Conservation (phyloP, 2,888 invertebrate genomes). For the Diarsia mendica region DNA sequence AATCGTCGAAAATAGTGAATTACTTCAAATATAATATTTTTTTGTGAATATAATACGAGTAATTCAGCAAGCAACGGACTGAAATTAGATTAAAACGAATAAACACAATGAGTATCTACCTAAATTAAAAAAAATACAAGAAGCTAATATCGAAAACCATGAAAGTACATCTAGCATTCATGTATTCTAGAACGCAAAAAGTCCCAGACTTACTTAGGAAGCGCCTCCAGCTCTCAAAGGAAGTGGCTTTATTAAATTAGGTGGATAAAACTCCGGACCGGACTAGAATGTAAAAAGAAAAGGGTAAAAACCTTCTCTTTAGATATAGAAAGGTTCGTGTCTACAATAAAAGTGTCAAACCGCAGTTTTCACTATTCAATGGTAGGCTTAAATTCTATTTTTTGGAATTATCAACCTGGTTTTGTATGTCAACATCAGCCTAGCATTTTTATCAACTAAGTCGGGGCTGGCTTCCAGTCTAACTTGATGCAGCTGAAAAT, state of each 20-base stretch:
- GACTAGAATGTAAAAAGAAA: background rate
- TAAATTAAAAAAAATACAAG: background rate
- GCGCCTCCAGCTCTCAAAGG: conserved; percentile 25
- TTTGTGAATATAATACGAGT: too few relatives aligned
- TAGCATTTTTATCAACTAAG: too few relatives aligned
- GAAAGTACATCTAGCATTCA: conserved; percentile 18
- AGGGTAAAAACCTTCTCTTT: background rate
- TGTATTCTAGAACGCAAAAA: conserved; percentile 32
- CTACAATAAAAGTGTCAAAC: background rate
- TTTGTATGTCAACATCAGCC: too few relatives aligned
- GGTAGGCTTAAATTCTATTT: background rate
- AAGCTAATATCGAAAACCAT: background rate
- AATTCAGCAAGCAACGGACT: background rate
- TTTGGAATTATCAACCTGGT: too few relatives aligned
- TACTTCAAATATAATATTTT: background rate
- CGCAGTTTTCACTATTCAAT: background rate
- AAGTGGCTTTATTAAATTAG: conserved; percentile 33
- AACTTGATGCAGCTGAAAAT: too few relatives aligned
- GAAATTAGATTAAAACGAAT: background rate
- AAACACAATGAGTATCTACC: background rate
- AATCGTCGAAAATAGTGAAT: background rate
- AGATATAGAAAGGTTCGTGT: background rate
- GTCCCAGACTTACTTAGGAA: conserved; percentile 12
- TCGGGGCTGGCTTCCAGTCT: too few relatives aligned
- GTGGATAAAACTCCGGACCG: conserved; percentile 8